Evolutionary conservation across 2,888 invertebrate genomes (phyloP).

Genomic region (Athalia rosae): DNA sequence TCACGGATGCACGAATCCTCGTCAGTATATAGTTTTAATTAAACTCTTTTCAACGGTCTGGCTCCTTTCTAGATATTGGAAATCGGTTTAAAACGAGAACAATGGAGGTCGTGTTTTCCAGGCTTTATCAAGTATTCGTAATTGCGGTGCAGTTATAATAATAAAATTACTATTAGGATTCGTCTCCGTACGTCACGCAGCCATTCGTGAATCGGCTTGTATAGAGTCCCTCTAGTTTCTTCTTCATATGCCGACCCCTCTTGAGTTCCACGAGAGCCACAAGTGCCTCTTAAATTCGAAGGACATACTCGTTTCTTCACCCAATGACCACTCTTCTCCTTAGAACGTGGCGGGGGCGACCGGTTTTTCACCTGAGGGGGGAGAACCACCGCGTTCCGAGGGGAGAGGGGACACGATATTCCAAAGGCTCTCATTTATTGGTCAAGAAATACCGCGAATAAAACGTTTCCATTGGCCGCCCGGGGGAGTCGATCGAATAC

Average conservation of each 20-base stretch:
- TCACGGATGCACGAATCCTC: too few relatives aligned
- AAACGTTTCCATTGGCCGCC: background rate
- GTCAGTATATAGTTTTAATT: background rate
- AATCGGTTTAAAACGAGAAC: background rate
- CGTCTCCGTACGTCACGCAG: background rate
- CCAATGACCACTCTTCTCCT: conserved; percentile 50
- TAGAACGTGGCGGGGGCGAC: conserved; percentile 53
- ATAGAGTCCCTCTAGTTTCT: background rate
- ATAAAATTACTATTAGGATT: background rate
- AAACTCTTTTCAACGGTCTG: background rate
- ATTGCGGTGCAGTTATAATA: too few relatives aligned
- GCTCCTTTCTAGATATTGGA: background rate
- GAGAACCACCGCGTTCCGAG: conserved; percentile 55
- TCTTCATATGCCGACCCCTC: background rate
- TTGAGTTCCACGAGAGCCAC: conserved; percentile 1
- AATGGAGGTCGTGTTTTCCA: too few relatives aligned
- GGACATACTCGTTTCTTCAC: conserved; percentile 38
- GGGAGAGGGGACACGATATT: conserved; percentile 23
- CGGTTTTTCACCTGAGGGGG: conserved; percentile 51
- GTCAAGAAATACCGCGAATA: background rate
- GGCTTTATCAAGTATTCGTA: too few relatives aligned
- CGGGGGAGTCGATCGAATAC: too few relatives aligned
- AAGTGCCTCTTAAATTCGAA: conserved; percentile 25
- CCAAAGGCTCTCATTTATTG: conserved; percentile 12
- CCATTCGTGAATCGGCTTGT: background rate